Evolutionary conservation across 2,888 invertebrate genomes (phyloP), one percentile per base, ranked within the genome.

Genomic region (Dicranocentrus wangi): DNA sequence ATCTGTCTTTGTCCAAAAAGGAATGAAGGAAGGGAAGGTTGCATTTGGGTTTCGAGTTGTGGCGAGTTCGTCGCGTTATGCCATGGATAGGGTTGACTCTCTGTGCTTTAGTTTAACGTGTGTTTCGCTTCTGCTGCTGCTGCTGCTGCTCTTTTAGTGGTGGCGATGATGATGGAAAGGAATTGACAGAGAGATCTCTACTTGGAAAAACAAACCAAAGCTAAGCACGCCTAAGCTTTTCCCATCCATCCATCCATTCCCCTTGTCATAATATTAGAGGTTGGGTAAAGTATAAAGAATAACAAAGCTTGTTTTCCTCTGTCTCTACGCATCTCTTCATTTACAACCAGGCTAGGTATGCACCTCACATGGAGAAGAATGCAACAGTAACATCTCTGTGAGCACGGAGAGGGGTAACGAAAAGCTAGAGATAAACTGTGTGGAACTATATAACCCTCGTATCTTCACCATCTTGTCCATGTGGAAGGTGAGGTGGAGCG

Each of bases 171-270:
- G 77, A 78, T 78, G 63, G 66, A 71, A 66, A 79, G 55, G 71
- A 71, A 55, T 79, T 71, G 79, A 71, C 71, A 71, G 80, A 81
- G 73, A 81, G 80, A 81, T 81, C 80, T 81, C 80, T 81, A 69
- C 80, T 81, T 75, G 73, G 73, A 63, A 81, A 81, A 75, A 81
- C 69, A 81, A 81, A 81, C 80, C 80, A 81, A 81, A 75, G 69
- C 61, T 81, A 51, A 73, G 75, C 69, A 75, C 80, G 80, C 69
- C 73, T 72, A 72, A 72, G 72, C 72, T 80, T 70, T 58, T 47
- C 19, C 78, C 65, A 66, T 69, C 58, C 71, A 63, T 70, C 51
- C 69, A 69, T 65, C 60, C 63, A 51, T 51, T 53, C 23, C 42
- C 28, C 43, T 19, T 81, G 80, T 75, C 80, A 81, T 75, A 81